Percentiles rank a stretch among this genome's conserved stretches.
Conservation (phyloP, 2,113 vertebrate species). For the Apodemus speciosus region DNA sequence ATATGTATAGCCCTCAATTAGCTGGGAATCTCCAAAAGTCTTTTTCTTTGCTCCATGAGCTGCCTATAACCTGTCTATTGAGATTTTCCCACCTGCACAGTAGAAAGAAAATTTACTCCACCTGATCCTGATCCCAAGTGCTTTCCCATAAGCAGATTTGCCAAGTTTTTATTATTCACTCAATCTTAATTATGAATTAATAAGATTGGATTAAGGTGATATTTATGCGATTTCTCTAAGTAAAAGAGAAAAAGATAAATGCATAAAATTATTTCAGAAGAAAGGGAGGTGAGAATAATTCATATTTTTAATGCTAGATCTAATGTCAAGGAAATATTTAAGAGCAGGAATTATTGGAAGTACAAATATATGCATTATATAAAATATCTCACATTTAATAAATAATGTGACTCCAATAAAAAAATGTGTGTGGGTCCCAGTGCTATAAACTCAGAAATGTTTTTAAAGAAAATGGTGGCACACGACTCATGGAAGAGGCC, state of each 20-base stretch:
- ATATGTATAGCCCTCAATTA: not conserved
- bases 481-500: not conserved
- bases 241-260: not conserved
- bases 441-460: not conserved
- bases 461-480: not conserved
- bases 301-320: constrained; percentile 6
- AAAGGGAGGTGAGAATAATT: not conserved
- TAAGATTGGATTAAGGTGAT: not conserved
- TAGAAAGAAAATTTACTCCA: not conserved
- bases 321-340: not conserved
- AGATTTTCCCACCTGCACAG: not conserved
- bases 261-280: not conserved
- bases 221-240: not conserved
- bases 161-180: not conserved
- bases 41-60: not conserved
- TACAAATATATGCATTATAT: not conserved
- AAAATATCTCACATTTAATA: not conserved
- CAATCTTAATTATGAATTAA: not conserved
- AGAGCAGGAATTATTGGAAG: not conserved
- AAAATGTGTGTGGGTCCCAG: not conserved
- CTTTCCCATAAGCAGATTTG: not conserved
- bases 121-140: not conserved
- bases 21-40: not conserved
- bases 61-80: not conserved
- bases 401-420: not conserved